Evolutionary conservation across 2,888 invertebrate genomes (phyloP).

Genomic region (Acanthococcus lagerstroemiae): DNA sequence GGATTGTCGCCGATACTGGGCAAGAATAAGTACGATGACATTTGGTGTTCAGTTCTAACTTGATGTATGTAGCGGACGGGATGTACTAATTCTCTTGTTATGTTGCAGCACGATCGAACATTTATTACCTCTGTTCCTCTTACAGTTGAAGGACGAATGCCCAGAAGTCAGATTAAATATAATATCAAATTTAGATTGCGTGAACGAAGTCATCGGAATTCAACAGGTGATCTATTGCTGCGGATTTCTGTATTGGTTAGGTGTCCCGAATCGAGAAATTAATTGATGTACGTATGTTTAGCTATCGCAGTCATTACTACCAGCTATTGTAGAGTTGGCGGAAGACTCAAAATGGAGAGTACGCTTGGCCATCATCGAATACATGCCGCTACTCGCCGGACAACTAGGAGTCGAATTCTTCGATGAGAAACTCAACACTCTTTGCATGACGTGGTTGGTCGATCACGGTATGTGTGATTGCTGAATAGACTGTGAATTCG

Average conservation of each 20-base stretch:
- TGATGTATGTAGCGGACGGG: not conserved
- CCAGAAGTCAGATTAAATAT: slow-evolving; percentile 98
- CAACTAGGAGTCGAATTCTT: slow-evolving; percentile 96
- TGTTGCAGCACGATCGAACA: slow-evolving; percentile 83
- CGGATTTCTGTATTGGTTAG: not conserved
- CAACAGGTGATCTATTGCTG: slow-evolving; percentile 41
- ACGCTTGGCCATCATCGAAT: slow-evolving; percentile 86
- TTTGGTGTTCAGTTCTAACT: not conserved
- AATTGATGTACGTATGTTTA: slow-evolving; percentile 42
- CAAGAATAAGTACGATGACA: slow-evolving; percentile 58
- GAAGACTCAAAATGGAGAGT: slow-evolving; percentile 99
- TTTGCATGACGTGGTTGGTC: slow-evolving; percentile 98
- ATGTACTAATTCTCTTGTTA: slow-evolving; percentile 20
- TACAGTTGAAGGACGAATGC: slow-evolving; percentile 94
- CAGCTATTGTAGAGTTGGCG: slow-evolving; percentile 95
- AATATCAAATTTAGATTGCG: slow-evolving; percentile 97
- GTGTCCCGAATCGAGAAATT: not conserved
- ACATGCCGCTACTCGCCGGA: slow-evolving; percentile 95
- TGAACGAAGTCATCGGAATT: slow-evolving; percentile 83
- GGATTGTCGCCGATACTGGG: slow-evolving; percentile 96
- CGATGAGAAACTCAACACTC: slow-evolving; percentile 89
- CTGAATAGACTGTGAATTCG: not conserved
- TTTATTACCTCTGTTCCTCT: slow-evolving; percentile 87
- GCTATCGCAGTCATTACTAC: slow-evolving; percentile 84
- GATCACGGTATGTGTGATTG: slow-evolving; percentile 57